A percentile compares a stretch with the other conserved stretches of the same genome.
phyloP scores from a whole-genome alignment of 2,113 vertebrate species.

The Actenoides lindsayi region DNA sequence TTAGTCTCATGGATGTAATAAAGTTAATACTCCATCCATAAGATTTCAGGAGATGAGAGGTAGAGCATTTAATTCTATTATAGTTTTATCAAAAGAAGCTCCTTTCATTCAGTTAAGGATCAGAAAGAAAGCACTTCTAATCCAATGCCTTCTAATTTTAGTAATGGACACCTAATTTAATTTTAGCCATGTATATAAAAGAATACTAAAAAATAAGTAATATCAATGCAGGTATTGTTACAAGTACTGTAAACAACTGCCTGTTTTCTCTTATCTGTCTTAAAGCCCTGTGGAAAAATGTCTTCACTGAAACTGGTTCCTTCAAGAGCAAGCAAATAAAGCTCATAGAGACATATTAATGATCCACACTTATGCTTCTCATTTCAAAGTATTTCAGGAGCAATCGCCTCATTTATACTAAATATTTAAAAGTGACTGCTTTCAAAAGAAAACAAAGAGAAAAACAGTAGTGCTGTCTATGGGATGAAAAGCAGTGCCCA shows the following conservation, averaged over 20 bases:
- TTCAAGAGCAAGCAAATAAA: not conserved
- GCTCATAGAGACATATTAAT: not conserved
- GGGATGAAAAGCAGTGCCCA: not conserved
- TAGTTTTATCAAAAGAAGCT: conserved; percentile 66
- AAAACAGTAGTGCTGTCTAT: not conserved
- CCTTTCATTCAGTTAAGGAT: conserved; percentile 65
- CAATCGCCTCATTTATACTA: not conserved
- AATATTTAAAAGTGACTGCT: not conserved
- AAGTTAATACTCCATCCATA: conserved; percentile 50
- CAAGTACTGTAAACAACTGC: conserved; percentile 27
- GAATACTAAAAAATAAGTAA: conserved; percentile 37
- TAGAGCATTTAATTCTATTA: conserved; percentile 66
- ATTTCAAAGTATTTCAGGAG: not conserved
- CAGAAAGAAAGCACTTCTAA: conserved; percentile 65
- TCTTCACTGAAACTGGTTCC: not conserved
- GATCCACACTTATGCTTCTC: not conserved
- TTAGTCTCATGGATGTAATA: not conserved
- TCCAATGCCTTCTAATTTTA: conserved; percentile 74
- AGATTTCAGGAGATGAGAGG: conserved; percentile 48
- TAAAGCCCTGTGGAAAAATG: not conserved
- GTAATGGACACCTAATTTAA: conserved; percentile 79
- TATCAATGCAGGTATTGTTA: conserved; percentile 55
- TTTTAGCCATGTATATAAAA: conserved; percentile 73
- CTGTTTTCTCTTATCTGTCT: not conserved
- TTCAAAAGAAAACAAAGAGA: not conserved